Base-by-base conservation (phyloP, 2,888 invertebrate genomes). In the Acrocera orbiculus region DNA sequence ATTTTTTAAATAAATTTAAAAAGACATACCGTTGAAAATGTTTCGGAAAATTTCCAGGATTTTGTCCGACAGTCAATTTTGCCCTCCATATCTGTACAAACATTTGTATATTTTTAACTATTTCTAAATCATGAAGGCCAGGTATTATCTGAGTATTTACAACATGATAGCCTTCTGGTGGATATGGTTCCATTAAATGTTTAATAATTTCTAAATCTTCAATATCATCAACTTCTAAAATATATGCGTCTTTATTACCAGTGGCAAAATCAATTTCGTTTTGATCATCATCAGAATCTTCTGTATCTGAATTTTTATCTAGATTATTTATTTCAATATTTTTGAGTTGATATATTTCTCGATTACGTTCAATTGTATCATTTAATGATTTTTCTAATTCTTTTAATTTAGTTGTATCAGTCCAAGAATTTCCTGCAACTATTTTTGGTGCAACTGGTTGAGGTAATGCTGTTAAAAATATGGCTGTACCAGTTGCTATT, bases 401-500 rank as follows among this genome's bases (percentile, higher is more conserved):
- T n/a, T 66, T 62, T 24, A 77, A 57, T 48, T 71, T 70, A 36
- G 70, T 69, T 31, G 69, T 66, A 43, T 74, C 72, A 30, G 70
- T 70, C 60, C 70, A 70, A 3, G 70, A 64, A 47, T 71, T 70
- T 11, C 73, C 72, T 1, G 73, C 69, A 3, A 73, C 69, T 33
- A 85, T 69, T 54, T 74, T 72, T 0, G 83, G 83, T 14, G 76
- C 63, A 10, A 70, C 64, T 1, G 82, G 80, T 7, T 77, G 65
- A 2, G 89, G 89, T 25, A 93, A 54, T 0, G 87, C 76, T 0
- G 73, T 65, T 1, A 92, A 58, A 46, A 74, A 79, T 7, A 82
- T 69, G 0, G 85, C 93, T 0, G 89, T 87, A 1, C 86, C 89
- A 4, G 82, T 81, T 0, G 89, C 93, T 40, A 90, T 70, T 5